Evolutionary conservation across 2,888 invertebrate species (phyloP), one percentile per base, ranked within the genome.

Genomic region (Eupeodes luniger): DNA sequence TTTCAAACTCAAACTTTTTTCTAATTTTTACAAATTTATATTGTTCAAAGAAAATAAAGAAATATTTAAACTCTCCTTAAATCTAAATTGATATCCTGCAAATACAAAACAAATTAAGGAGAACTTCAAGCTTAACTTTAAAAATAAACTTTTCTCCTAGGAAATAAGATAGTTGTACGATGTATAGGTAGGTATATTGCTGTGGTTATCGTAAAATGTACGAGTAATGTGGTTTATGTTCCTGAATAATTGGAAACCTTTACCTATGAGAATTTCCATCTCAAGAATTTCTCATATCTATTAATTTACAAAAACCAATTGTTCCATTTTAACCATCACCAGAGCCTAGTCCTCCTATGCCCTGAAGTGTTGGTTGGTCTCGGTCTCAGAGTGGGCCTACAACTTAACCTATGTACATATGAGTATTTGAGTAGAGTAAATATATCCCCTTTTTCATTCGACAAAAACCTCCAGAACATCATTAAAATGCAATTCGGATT

Each of bases 401-500:
- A 40, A 40, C 5, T 40, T 40, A 27, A 27, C 40, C 40, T 40
- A n/a, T n/a, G n/a, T n/a, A 40, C 40, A 40, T 9, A 40, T 40
- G 27, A 40, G 5, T 40, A 40, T 9, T 40, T 40, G 5, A 9
- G 40, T 40, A 40, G 5, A 16, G 1, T 11, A 4, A 12, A 27
- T 27, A 10, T 66, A 49, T 70, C 44, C 51, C 9, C 5, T 40
- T 40, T 40, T 55, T 44, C 27, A 27, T 61, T 27, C n/a, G 47
- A 67, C 51, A 59, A 10, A 61, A 70, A 44, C 69, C 82, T 57
- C 55, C 34, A 53, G 67, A 78, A 77, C 86, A 87, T 80, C 89
- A 85, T 89, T 80, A 80, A 88, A 88, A 84, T 80, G 84, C 85
- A 81, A 76, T 84, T 82, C 77, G 44, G 78, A 81, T 81, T 79